These are phyloP conservation scores for Vulpes lagopus DNA, from an alignment of 2,113 vertebrate genomes.

Conservation along the genomic window DNA sequence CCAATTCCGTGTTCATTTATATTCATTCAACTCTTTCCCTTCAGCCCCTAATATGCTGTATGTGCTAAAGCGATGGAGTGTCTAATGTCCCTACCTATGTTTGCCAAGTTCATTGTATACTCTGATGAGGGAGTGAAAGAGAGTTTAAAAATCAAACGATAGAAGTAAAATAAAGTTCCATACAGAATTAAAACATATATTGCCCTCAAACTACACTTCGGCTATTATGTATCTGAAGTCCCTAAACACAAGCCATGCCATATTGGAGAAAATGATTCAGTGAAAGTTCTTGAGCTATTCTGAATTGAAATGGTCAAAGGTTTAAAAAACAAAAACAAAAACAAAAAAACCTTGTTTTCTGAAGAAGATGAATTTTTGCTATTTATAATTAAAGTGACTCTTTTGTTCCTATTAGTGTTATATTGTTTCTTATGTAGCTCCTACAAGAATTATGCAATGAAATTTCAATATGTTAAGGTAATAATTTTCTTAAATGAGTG, in stretches of 20 bases:
- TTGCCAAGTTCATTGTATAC: not conserved
- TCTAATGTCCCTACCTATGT: not conserved
- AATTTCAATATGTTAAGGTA: not conserved
- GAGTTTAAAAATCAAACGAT: not conserved
- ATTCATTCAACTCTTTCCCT: not conserved
- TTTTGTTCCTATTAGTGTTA: not conserved
- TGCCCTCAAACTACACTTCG: not conserved
- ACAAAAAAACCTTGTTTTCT: not conserved
- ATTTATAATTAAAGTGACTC: not conserved
- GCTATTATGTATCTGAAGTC: not conserved
- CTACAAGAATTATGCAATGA: not conserved
- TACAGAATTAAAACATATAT: not conserved
- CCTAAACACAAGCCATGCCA: not conserved
- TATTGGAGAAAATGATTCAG: not conserved
- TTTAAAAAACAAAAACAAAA: not conserved
- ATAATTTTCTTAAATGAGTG: not conserved
- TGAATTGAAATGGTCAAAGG: not conserved
- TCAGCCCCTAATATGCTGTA: not conserved
- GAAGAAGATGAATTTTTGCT: not conserved
- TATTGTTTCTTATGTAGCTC: not conserved
- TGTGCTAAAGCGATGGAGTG: not conserved
- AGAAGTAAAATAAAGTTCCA: not conserved
- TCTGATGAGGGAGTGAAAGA: not conserved
- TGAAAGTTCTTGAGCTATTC: not conserved
- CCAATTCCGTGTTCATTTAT: not conserved